Evolutionary conservation across 2,797 vertebrate genomes (phyloP), one percentile per base, ranked within the genome.

Genomic region (Choloepus didactylus): DNA sequence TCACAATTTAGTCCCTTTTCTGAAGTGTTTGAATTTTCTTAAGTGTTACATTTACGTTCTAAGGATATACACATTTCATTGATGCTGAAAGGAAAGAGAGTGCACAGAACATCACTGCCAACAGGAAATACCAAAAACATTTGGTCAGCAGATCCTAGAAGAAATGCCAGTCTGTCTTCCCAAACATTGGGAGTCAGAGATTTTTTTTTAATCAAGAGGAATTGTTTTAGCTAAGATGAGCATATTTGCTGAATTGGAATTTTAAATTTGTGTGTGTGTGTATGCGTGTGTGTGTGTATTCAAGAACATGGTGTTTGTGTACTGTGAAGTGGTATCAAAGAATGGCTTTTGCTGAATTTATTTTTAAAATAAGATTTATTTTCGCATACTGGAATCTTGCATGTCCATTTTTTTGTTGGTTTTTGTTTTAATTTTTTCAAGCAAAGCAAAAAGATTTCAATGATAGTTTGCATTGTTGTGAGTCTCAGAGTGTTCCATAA

Each of bases 401-500:
- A 93, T 97, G 97, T 98, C 98, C 97, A 96, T 98, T 97, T 97
- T 93, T 97, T 98, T 97, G 96, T 96, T 97, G 96, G 94, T 96
- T 98, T 98, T 98, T 95, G 83, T 95, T 96, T 97, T 96, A 82
- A 94, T 95, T 93, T 98, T 99, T 99, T 99, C 98, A 99, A 99
- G 99, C 99, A 99, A 99, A 99, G 99, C 99, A 98, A 98, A 98
- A 99, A 98, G 99, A 99, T 99, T 99, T 98, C 98, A 96, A 98
- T 99, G 99, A 99, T 99, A 99, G 99, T 99, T 99, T 99, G 99
- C 99, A 99, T 99, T 99, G 99, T 99, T 99, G 98, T 98, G 98
- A 99, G 98, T 99, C 99, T 98, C 98, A 98, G 99, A 99, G 99
- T 99, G 99, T 99, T 99, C 99, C 99, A 98, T 99, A 99, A 99